A percentile compares a stretch with the other conserved stretches of the same genome.
Evolutionary conservation across 2,888 invertebrate genomes (phyloP).

Genomic region (Melitaea athalia): DNA sequence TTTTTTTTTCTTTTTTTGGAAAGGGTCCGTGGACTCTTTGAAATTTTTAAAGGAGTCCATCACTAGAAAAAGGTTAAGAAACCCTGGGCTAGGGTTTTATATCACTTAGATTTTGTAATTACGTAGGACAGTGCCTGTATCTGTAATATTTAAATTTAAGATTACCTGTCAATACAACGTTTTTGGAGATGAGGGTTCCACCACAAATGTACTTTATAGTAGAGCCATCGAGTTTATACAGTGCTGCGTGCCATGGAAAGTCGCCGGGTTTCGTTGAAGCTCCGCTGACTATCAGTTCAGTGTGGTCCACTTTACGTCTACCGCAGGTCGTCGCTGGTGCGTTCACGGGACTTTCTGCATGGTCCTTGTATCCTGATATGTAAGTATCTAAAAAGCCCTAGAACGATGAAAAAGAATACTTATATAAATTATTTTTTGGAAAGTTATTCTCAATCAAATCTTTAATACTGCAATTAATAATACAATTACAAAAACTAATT

Average conservation of each 20-base stretch:
- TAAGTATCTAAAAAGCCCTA: conserved; percentile 17
- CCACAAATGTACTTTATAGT: conserved; percentile 59
- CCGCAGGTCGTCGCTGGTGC: conserved; percentile 50
- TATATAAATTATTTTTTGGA: background rate
- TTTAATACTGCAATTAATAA: no score
- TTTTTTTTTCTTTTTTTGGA: no score
- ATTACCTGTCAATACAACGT: conserved; percentile 56
- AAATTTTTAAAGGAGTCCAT: no score
- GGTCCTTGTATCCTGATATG: conserved; percentile 32
- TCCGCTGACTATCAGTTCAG: conserved; percentile 58
- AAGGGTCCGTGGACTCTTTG: no score
- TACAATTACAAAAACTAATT: no score
- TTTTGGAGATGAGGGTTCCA: conserved; percentile 57
- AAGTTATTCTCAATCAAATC: no score
- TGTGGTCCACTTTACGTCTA: conserved; percentile 50
- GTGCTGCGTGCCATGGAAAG: conserved; percentile 69
- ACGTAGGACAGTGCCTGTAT: no score
- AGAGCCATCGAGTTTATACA: conserved; percentile 50
- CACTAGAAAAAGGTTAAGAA: no score
- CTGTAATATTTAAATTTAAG: background rate
- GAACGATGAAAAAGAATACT: background rate
- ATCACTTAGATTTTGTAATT: no score
- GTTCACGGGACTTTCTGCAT: conserved; percentile 41
- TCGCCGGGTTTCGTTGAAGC: conserved; percentile 57
- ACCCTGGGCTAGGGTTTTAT: no score